phyloP scores from a whole-genome alignment of 2,113 vertebrate genomes.

The Vireo altiloquus region DNA sequence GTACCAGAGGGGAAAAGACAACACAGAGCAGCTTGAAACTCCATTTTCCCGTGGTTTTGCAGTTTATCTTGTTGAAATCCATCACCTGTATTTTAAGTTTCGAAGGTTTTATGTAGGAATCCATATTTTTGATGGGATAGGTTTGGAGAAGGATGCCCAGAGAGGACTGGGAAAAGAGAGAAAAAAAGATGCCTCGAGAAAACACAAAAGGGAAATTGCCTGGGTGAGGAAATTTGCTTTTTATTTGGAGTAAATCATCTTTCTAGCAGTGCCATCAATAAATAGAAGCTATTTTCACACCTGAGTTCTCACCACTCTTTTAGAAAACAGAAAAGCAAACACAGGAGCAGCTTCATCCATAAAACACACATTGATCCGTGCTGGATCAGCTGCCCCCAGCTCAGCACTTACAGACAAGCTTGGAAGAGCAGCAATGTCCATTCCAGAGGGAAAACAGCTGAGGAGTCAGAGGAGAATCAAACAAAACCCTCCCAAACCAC shows the following conservation, averaged over 20 bases:
- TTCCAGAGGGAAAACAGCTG: not conserved
- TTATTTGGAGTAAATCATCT: not conserved
- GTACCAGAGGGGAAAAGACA: not conserved
- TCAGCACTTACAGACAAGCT: not conserved
- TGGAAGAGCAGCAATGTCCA: not conserved
- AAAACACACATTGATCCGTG: accelerated
- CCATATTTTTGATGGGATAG: not conserved
- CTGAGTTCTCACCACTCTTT: not conserved
- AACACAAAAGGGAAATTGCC: not conserved
- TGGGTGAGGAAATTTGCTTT: not conserved
- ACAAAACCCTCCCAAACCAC: not conserved
- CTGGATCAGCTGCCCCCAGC: not conserved
- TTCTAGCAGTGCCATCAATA: not conserved
- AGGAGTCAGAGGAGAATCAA: not conserved
- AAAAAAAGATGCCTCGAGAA: not conserved
- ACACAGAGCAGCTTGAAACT: accelerated
- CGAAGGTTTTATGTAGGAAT: not conserved
- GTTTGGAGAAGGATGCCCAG: not conserved
- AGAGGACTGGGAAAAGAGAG: not conserved
- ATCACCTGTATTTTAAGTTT: not conserved
- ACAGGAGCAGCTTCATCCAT: not conserved
- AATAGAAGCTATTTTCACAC: not conserved
- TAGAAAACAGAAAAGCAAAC: not conserved
- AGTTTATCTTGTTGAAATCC: not conserved
- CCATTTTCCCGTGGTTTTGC: not conserved